These are phyloP conservation scores for Pygoscelis antarcticus DNA, from an alignment of 2,113 vertebrate genomes.

Conservation along the genomic window DNA sequence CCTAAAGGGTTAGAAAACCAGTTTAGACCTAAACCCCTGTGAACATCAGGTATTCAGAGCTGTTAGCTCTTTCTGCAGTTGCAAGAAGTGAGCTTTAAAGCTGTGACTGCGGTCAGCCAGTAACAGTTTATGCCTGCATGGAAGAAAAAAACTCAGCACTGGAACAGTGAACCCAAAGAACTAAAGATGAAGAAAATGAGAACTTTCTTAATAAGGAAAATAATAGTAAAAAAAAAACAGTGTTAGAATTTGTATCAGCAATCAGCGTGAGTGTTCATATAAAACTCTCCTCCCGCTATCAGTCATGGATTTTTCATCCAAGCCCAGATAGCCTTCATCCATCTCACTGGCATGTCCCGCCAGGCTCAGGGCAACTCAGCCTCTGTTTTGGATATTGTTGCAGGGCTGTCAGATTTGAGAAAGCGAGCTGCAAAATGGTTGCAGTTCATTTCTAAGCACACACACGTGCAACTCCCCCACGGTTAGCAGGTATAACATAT, in stretches of 20 bases:
- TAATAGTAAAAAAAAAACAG: background rate
- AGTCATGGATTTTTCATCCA: constrained; percentile 10
- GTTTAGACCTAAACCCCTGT: background rate
- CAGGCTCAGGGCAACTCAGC: background rate
- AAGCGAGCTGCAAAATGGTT: background rate
- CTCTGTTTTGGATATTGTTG: background rate
- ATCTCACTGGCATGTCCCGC: constrained; percentile 16
- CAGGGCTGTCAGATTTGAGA: background rate
- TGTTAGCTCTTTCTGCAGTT: background rate
- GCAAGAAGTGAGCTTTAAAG: background rate
- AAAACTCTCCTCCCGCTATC: background rate
- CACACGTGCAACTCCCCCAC: background rate
- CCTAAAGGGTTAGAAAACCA: constrained; percentile 27
- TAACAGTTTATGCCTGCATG: background rate
- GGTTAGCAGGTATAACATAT: background rate
- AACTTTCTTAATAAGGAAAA: background rate
- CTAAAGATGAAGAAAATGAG: background rate
- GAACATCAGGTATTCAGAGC: constrained; percentile 12
- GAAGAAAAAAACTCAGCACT: background rate
- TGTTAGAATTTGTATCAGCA: background rate
- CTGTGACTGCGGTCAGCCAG: constrained; percentile 2
- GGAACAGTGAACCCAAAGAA: background rate
- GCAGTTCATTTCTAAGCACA: background rate
- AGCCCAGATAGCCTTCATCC: constrained; percentile 2
- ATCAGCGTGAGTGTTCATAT: background rate